Conservation (phyloP, 2,888 invertebrate genomes). For the Junonia oenone region DNA sequence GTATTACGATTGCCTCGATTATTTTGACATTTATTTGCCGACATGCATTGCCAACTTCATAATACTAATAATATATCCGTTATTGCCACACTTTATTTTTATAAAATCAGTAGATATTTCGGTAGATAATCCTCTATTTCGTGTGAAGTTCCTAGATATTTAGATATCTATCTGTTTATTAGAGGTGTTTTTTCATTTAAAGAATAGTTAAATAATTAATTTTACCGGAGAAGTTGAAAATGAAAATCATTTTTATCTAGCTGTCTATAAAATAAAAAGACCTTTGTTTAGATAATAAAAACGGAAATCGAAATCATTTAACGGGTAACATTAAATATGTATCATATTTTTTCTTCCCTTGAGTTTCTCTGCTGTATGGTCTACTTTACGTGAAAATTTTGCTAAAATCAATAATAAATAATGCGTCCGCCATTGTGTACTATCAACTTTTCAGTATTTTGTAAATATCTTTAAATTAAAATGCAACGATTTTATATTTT, state of each 20-base stretch:
- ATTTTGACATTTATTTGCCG: constrained; percentile 31
- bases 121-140: too few species aligned
- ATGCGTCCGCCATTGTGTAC: constrained; percentile 69
- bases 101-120: background rate
- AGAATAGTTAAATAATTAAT: background rate
- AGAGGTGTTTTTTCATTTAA: background rate
- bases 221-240: background rate
- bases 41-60: constrained; percentile 22
- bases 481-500: constrained; percentile 55
- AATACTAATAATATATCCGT: background rate
- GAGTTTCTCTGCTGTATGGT: constrained; percentile 17
- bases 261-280: too few species aligned
- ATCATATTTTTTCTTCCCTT: constrained; percentile 1
- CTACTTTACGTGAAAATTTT: constrained; percentile 34
- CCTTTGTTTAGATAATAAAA: background rate
- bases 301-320: background rate
- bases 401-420: constrained; percentile 69
- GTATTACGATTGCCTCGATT: constrained; percentile 30
- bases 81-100: constrained; percentile 18
- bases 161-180: too few species aligned
- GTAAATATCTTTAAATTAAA: constrained; percentile 34
- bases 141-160: too few species aligned
- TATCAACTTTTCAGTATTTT: constrained; percentile 45
- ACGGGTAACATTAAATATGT: constrained; percentile 7
- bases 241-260: too few species aligned